Base-by-base conservation (phyloP, 2,888 invertebrate genomes). In the Petrolisthes manimaculis region DNA sequence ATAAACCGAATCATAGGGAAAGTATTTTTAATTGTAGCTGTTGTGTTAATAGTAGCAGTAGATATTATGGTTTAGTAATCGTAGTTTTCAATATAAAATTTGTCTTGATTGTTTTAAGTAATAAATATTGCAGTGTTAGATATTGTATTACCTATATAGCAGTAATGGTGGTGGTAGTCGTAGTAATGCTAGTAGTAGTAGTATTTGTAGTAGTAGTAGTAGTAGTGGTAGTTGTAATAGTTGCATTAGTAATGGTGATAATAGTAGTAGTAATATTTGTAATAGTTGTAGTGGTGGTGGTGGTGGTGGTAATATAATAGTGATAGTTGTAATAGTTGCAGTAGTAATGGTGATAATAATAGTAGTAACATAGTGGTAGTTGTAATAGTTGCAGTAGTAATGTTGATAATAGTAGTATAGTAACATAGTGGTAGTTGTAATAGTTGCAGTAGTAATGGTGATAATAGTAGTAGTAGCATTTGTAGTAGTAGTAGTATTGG, bases 321-420 rank as follows among this genome's bases (percentile, higher is more conserved):
- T n/a, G n/a, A n/a, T n/a, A n/a, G n/a, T n/a, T n/a, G n/a, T n/a
- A n/a, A n/a, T n/a, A 75, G 12, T 75, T n/a, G 75, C 14, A 14
- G 61, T 61, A 61, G 61, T 6, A 9, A 14, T 61, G 61, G n/a
- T n/a, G n/a, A n/a, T n/a, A n/a, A n/a, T n/a, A n/a, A n/a, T n/a
- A n/a, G n/a, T n/a, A n/a, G 61, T 9, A 9, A 14, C 8, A 61
- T 61, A 14, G 61, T 61, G 61, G 61, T 61, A 61, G 61, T 61
- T 61, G 61, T 61, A 14, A 61, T 61, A 61, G 75, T 75, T 75
- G 9, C 12, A 21, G 75, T n/a, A 21, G 21, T 75, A 12, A 37
- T 75, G 75, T 75, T n/a, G 75, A n/a, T 12, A 75, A 12, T 75
- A n/a, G 75, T 12, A 21, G 75, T 75, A 61, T 6, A 61, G 61